Base-by-base conservation (phyloP, 2,888 invertebrate genomes). In the Margaritifera margaritifera region DNA sequence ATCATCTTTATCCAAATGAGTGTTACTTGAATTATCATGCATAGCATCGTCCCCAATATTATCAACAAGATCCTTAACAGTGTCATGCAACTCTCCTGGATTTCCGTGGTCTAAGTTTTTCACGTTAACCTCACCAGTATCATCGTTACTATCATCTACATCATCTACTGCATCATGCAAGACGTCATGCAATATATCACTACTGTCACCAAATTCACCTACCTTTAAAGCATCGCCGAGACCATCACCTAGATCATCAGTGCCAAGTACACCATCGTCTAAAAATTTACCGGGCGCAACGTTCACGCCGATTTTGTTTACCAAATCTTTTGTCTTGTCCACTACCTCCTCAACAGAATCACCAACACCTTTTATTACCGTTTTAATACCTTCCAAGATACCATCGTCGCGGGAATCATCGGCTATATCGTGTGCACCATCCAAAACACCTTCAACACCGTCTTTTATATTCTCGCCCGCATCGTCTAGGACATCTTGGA, bases 101-200 rank as follows among this genome's bases (percentile, higher is more conserved):
- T 15, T 24, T 15, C 56, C 24, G 22, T 24, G n/a, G 8, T 18
- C n/a, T 24, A 56, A 11, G 11, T 11, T 42, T 42, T 42, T 42
- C 42, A 42, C 52, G 50, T 51, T n/a, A 42, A 8, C 51, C 19
- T 62, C 62, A 51, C 25, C 42, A 51, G 31, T 24, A 3, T 55
- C 55, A 55, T 19, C 55, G 24, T 55, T 24, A 55, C 1, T 25
- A 59, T 31, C 24, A 25, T 25, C 31, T 24, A 20, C 27, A 59
- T 62, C 62, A 59, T 59, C 60, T 24, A 24, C 60, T 11, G n/a
- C 60, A 59, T 59, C 60, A 59, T 31, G 22, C n/a, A 24, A n/a
- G 25, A 20, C 60, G 18, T 19, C 31, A 59, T 31, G 22, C n/a
- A 20, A n/a, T 11, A 20, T 25, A 59, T 19, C 60, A 59, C 27